Base-by-base conservation (phyloP, 2,113 vertebrate genomes). In the Pedionomus torquatus region DNA sequence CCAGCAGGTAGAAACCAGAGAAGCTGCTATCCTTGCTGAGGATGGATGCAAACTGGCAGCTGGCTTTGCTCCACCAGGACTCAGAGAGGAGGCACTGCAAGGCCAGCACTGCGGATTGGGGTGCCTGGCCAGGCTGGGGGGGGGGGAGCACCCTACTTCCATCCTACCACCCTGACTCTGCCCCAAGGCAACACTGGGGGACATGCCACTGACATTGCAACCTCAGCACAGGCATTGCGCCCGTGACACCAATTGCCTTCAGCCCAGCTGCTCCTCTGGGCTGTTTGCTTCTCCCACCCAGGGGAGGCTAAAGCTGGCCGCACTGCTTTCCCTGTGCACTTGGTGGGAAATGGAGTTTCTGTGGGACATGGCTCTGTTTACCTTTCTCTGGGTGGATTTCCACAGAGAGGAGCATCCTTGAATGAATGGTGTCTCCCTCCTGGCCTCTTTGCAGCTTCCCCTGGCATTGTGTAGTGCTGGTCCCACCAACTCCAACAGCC, bases 351-450 rank as follows among this genome's bases (percentile, higher is more conserved):
- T 44, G 44, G 44, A 44, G 44, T 44, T 44, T 44, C 58, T 60
- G 30, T 57, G 48, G 17, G 4, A 2, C 23, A 31, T 18, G 17
- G 9, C 37, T 75, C 20, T 44, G 39, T n/a, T 58, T 74, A 9
- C 31, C 46, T 21, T 24, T 15, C 35, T 39, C 55, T 64, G 41
- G 66, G 28, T 2, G 5, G 46, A 30, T 41, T 66, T 44, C 39
- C 1, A 0, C 15, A 31, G 26, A 2, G 1, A 84, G n/a, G 26
- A 52, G 11, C 31, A 31, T 68, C 64, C 64, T 39, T 28, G 60
- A 35, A 63, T 3, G 15, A 35, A 35, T 37, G 35, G 23, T 37
- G 13, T 20, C 64, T 46, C 64, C 64, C 28, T 66, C 64, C 31
- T 33, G 15, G 30, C 65, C 43, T 24, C 18, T 65, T 41, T 1